Evolutionary conservation across 2,113 vertebrate species (phyloP).

Genomic region (Felis catus): F.catus_Fca126_mat1.0 CM031417.1:108224001-108224500

Average conservation of each 20-base stretch:
- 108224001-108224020: background rate
- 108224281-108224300: background rate
- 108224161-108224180: too few species aligned
- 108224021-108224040: background rate
- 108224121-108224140: too few species aligned
- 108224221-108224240: too few species aligned
- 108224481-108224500: background rate
- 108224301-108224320: background rate
- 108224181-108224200: too few species aligned
- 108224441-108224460: background rate
- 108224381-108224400: background rate
- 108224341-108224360: background rate
- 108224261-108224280: background rate
- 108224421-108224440: background rate
- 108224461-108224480: background rate
- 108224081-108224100: too few species aligned
- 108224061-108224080: too few species aligned
- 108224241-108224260: too few species aligned
- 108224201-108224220: too few species aligned
- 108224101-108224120: too few species aligned
- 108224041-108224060: background rate
- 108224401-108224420: background rate
- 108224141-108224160: too few species aligned
- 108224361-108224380: background rate
- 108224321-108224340: background rate